These are phyloP conservation scores for Ptilonorhynchus violaceus DNA, from an alignment of 2,113 vertebrate species.

Conservation along the genomic window DNA sequence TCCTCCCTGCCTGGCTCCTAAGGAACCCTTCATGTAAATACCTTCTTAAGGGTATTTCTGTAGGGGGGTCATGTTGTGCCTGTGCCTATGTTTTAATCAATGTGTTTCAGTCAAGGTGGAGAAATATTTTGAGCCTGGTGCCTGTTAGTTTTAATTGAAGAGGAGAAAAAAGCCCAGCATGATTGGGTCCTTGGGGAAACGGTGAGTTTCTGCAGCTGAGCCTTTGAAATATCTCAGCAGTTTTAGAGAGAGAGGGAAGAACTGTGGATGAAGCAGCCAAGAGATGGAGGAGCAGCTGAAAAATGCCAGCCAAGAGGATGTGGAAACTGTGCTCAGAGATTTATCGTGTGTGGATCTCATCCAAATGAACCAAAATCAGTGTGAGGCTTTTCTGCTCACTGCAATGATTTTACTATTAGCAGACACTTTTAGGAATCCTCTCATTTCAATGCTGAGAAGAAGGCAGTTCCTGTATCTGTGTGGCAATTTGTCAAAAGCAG, in stretches of 20 bases:
- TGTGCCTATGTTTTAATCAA: background rate
- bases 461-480: background rate
- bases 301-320: background rate
- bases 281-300: background rate
- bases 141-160: slow-evolving; percentile 5
- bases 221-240: background rate
- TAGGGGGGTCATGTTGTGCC: background rate
- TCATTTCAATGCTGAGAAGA: background rate
- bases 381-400: background rate
- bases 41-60: background rate
- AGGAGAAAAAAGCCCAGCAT: background rate
- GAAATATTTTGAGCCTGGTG: background rate
- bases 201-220: background rate
- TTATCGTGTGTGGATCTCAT: background rate
- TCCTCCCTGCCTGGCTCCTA: background rate
- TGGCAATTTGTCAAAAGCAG: background rate
- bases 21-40: background rate
- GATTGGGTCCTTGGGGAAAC: background rate
- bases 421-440: background rate
- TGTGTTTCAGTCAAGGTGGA: background rate
- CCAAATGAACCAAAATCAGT: background rate
- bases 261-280: background rate
- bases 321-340: background rate
- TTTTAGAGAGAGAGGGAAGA: background rate
- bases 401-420: background rate